Base-by-base conservation (phyloP, 2,888 invertebrate genomes). In the Leptopterna dolabrata region DNA sequence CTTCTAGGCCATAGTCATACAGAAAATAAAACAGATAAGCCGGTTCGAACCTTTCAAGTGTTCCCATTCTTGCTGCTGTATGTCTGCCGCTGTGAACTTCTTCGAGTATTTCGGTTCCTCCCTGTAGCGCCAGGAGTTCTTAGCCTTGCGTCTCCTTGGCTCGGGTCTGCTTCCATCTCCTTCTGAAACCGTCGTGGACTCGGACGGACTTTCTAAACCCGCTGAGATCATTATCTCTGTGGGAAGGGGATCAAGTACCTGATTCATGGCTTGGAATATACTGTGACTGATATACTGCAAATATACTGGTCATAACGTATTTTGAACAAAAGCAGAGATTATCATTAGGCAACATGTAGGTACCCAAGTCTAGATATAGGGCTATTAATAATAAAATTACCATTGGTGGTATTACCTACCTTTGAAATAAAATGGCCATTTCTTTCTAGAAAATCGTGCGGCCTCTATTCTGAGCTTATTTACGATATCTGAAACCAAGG, bases 401-500 rank as follows among this genome's bases (percentile, higher is more conserved):
- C 16, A 55, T 24, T 73, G 73, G 30, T 43, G 43, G 36, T 24
- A 80, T 41, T 70, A 19, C 47, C 36, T 41, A 85, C 85, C 73
- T 76, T 85, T 85, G 73, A 73, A 85, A 55, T 73, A 85, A n/a
- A 45, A 71, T n/a, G 85, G 85, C 85, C 85, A 85, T 47, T 85
- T 85, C 41, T 85, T 85, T 27, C 76, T 43, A 6, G 85, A 47
- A 14, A 85, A n/a, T 76, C 51, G 30, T 47, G 19, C n/a, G 16
- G 73, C 45, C 45, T 71, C 76, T 14, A 16, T 4, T 43, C 63
- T 19, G 19, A 85, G 76, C 36, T 47, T 9, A 9, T 85, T 47
- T 27, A 85, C 85, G 41, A 85, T 71, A 71, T 19, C 85, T 85
- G 41, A 78, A 43, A 43, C 47, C 36, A 36, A 4, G 36, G 7